Percentiles rank a stretch among this genome's conserved stretches.
Evolutionary conservation across 1,140 invertebrate species (phyloP).

Genomic region (Drosophila ohnishii): DNA sequence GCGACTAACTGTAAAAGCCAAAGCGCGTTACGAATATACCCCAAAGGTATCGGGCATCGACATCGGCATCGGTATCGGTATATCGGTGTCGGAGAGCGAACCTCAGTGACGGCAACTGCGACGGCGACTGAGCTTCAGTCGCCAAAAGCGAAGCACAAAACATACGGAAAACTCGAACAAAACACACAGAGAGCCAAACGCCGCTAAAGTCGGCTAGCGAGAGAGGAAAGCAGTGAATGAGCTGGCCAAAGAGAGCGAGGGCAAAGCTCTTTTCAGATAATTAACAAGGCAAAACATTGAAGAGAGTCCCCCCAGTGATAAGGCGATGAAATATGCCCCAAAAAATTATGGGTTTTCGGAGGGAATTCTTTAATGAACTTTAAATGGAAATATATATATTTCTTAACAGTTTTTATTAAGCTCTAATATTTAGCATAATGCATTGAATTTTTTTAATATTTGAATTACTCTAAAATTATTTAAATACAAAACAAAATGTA

Average conservation of each 20-base stretch:
- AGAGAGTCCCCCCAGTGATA: slow-evolving; percentile 26
- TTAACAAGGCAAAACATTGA: slow-evolving; percentile 29
- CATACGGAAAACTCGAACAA: slow-evolving; percentile 48
- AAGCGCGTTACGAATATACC: slow-evolving; percentile 83
- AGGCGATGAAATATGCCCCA: neutral
- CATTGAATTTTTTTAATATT: too few relatives aligned
- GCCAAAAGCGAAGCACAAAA: slow-evolving; percentile 34
- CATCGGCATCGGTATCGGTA: slow-evolving; percentile 26
- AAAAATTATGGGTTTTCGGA: neutral
- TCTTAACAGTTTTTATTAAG: too few relatives aligned
- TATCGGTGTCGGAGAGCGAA: slow-evolving; percentile 28
- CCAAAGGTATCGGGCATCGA: slow-evolving; percentile 33
- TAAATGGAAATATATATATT: too few relatives aligned
- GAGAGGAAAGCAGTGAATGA: slow-evolving; percentile 25
- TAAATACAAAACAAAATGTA: too few relatives aligned
- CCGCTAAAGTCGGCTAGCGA: slow-evolving; percentile 6
- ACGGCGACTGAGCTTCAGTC: slow-evolving; percentile 45
- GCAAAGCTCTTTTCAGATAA: slow-evolving; percentile 41
- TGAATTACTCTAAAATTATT: too few relatives aligned
- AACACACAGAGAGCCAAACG: slow-evolving; percentile 44
- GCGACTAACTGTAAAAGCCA: slow-evolving; percentile 83
- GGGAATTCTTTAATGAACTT: neutral
- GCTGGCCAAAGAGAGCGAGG: slow-evolving; percentile 19
- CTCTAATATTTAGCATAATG: too few relatives aligned
- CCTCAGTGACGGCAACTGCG: slow-evolving; percentile 46